Conservation (phyloP, 2,888 invertebrate genomes). For the Shargacucullia verbasci region DNA sequence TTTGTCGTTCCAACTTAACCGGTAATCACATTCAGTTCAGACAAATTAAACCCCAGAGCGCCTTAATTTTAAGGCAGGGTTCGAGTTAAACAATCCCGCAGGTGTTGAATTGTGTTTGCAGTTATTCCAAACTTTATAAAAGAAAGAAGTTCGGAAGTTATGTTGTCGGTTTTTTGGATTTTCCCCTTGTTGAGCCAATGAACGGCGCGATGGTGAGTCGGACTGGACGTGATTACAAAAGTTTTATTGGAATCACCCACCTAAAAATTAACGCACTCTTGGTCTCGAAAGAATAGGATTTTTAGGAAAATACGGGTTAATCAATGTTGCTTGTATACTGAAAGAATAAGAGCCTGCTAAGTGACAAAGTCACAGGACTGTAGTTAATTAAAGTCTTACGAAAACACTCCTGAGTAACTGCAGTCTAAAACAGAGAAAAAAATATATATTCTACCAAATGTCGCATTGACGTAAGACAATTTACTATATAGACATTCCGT, state of each 20-base stretch:
- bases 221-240: conserved; percentile 46
- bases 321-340: too few relatives aligned
- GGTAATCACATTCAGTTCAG: conserved; percentile 71
- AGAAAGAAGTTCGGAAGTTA: conserved; percentile 59
- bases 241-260: conserved; percentile 55
- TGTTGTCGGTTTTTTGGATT: conserved; percentile 52
- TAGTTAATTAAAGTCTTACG: too few relatives aligned
- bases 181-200: conserved; percentile 54
- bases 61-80: conserved; percentile 68
- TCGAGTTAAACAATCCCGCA: conserved; percentile 69
- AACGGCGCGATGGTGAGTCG: conserved; percentile 27
- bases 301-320: too few relatives aligned
- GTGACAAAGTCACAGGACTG: too few relatives aligned
- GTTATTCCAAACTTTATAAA: conserved; percentile 71
- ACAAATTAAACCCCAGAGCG: conserved; percentile 69
- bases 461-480: too few relatives aligned
- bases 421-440: too few relatives aligned
- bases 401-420: too few relatives aligned
- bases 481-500: too few relatives aligned
- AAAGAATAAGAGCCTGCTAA: too few relatives aligned
- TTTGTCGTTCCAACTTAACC: conserved; percentile 70
- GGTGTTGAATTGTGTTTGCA: conserved; percentile 73
- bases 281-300: conserved; percentile 1
- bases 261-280: conserved; percentile 30
- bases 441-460: too few relatives aligned